phyloP scores from a whole-genome alignment of 2,113 vertebrate species.

The Anhinga rufa region DNA sequence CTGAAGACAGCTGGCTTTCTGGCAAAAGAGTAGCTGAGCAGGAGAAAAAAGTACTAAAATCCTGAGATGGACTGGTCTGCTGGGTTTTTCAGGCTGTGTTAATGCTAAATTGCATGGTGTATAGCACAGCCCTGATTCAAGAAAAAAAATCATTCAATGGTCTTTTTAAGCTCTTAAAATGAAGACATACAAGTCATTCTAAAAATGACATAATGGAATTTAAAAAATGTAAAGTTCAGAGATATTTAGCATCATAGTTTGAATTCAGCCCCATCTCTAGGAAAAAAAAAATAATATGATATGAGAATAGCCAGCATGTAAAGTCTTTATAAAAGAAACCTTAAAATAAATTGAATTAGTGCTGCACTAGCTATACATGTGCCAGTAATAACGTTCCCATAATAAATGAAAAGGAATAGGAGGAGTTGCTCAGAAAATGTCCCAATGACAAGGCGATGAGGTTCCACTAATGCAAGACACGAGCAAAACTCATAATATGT shows the following conservation, averaged over 20 bases:
- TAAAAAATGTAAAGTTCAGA: neutral
- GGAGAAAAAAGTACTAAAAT: neutral
- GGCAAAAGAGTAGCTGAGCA: neutral
- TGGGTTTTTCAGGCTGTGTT: neutral
- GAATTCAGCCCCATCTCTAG: neutral
- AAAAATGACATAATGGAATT: neutral
- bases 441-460: neutral
- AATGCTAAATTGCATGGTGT: neutral
- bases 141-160: neutral
- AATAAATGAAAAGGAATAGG: neutral
- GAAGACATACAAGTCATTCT: neutral
- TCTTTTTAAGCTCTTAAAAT: neutral
- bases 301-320: neutral
- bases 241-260: neutral
- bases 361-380: neutral
- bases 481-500: neutral
- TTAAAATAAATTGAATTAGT: neutral
- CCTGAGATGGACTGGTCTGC: neutral
- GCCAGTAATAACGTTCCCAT: neutral
- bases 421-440: neutral
- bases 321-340: neutral
- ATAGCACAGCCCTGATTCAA: neutral
- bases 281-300: neutral
- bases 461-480: neutral
- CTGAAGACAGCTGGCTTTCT: constrained; percentile 13